phyloP scores from a whole-genome alignment of 2,797 vertebrate genomes.

The Sebastes cheni region DNA sequence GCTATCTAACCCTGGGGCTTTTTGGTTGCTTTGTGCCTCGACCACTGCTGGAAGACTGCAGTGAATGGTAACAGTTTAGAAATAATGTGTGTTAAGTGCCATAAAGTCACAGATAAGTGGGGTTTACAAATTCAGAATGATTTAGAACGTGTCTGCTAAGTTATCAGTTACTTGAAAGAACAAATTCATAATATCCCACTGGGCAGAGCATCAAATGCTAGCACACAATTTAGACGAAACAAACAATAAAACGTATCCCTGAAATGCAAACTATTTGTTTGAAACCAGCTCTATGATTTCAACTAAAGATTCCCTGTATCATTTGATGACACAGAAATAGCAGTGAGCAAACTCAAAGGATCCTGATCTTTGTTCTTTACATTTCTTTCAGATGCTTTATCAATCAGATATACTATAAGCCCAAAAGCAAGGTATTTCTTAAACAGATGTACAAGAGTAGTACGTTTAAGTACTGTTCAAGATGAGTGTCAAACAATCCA shows the following conservation, averaged over 20 bases:
- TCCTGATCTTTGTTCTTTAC: background rate
- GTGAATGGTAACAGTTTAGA: background rate
- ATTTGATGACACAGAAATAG: background rate
- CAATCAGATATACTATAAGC: conserved; percentile 13
- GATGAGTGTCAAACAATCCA: conserved; percentile 29
- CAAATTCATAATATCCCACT: background rate
- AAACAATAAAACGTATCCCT: background rate
- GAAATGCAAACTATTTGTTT: background rate
- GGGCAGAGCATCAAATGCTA: background rate
- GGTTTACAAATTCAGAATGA: background rate
- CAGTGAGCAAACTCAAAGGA: background rate
- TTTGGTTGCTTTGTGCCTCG: background rate
- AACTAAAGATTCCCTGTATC: background rate
- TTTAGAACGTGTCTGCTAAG: background rate
- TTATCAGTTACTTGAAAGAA: background rate
- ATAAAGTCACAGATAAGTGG: background rate
- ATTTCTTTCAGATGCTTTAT: conserved; percentile 32
- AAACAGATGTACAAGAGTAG: conserved; percentile 32
- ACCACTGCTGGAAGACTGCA: background rate
- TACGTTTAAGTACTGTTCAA: conserved; percentile 40
- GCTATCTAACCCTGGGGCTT: background rate
- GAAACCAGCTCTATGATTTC: background rate
- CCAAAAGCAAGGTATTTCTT: conserved; percentile 25
- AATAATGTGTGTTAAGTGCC: background rate
- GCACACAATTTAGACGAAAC: background rate